Percentiles rank a stretch among this genome's conserved stretches.
These are phyloP conservation scores for Platyrinchus mystaceus DNA, from an alignment of 2,797 vertebrate species.

Conservation along the genomic window DNA sequence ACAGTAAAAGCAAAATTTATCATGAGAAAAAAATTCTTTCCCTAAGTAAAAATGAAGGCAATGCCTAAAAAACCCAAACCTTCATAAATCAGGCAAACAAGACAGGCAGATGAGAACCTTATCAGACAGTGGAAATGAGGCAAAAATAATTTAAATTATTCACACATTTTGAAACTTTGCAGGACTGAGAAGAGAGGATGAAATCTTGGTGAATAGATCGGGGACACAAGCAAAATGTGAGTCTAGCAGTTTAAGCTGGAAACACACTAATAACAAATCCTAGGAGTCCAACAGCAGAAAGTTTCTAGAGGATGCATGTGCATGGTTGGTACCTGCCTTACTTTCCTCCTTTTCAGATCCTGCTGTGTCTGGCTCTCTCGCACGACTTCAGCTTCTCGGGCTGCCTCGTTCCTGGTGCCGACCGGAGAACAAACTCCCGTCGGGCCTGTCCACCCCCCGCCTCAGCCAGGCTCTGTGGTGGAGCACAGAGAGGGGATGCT, in stretches of 20 bases:
- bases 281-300: background rate
- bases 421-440: accelerated
- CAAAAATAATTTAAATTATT: slow-evolving; percentile 45
- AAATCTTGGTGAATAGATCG: background rate
- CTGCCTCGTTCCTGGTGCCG: background rate
- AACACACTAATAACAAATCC: background rate
- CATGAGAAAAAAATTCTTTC: background rate
- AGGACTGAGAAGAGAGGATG: background rate
- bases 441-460: accelerated
- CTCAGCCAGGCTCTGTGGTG: background rate
- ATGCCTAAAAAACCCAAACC: background rate
- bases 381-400: accelerated
- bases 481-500: background rate
- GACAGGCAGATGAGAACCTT: slow-evolving; percentile 11
- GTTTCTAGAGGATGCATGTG: background rate
- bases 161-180: background rate
- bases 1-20: slow-evolving; percentile 5
- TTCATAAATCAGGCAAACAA: slow-evolving; percentile 43
- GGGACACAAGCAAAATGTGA: background rate
- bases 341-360: background rate
- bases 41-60: background rate
- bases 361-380: background rate
- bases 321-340: background rate
- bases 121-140: slow-evolving; percentile 11
- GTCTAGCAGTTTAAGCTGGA: background rate